A percentile compares a stretch with the other conserved stretches of the same genome.
Conservation (phyloP, 1,140 invertebrate species). For the Cardiocondyla obscurior region DNA sequence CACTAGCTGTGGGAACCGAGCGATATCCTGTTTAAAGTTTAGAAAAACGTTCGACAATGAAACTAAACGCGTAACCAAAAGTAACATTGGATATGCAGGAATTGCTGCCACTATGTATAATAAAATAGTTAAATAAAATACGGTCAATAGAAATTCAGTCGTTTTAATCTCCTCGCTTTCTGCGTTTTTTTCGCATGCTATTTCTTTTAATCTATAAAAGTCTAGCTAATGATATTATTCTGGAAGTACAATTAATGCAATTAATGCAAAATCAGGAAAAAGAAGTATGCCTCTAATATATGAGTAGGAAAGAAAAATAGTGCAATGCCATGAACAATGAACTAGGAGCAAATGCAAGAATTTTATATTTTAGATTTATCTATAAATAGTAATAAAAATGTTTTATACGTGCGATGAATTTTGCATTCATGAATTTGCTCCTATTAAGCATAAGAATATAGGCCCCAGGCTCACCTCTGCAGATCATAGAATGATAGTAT, state of each 20-base stretch:
- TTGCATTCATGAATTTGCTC: slow-evolving; percentile 73
- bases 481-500: slow-evolving; percentile 83
- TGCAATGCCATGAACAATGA: slow-evolving; percentile 60
- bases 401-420: not conserved
- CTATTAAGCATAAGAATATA: slow-evolving; percentile 72
- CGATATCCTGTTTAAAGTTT: slow-evolving; percentile 83
- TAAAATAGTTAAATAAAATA: slow-evolving; percentile 1
- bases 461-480: slow-evolving; percentile 83
- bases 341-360: slow-evolving; percentile 78
- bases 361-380: not conserved
- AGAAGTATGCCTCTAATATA: not conserved
- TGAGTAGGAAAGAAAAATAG: slow-evolving; percentile 22
- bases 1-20: slow-evolving; percentile 86
- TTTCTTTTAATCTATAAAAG: not conserved
- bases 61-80: slow-evolving; percentile 62
- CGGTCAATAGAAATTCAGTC: not conserved
- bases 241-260: not conserved
- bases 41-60: slow-evolving; percentile 73
- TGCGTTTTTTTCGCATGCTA: not conserved
- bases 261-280: slow-evolving; percentile 41
- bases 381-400: not conserved
- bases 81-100: slow-evolving; percentile 26
- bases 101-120: slow-evolving; percentile 23
- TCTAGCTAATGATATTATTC: slow-evolving; percentile 26
- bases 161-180: not conserved